A percentile compares a stretch with the other conserved stretches of the same genome.
Conservation (phyloP, 2,113 vertebrate species). For the Tringa solitaria region DNA sequence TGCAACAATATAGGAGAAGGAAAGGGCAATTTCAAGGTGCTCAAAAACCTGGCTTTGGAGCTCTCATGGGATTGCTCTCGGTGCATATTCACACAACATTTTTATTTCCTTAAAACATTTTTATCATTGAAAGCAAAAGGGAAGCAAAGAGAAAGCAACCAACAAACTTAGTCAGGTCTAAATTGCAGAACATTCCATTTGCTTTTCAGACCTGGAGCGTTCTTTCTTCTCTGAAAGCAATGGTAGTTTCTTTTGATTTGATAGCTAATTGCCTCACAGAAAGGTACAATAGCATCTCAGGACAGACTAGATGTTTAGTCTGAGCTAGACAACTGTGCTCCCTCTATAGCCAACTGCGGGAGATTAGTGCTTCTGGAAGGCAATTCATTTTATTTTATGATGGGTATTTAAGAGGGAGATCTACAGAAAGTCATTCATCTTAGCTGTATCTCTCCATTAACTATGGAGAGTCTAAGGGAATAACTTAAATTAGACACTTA, state of each 20-base stretch:
- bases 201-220: not conserved
- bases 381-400: not conserved
- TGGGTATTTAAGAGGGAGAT: not conserved
- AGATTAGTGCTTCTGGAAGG: not conserved
- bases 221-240: not conserved
- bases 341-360: not conserved
- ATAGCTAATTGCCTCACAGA: not conserved
- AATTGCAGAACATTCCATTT: not conserved
- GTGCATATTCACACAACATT: not conserved
- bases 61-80: not conserved
- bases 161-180: not conserved
- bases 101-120: not conserved
- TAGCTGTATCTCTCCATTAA: not conserved
- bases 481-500: not conserved
- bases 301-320: not conserved
- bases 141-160: not conserved
- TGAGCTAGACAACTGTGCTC: not conserved
- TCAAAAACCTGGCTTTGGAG: not conserved
- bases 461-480: not conserved
- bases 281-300: not conserved
- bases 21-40: slow-evolving; percentile 4
- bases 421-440: not conserved
- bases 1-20: not conserved
- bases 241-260: not conserved
- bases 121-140: not conserved